These are phyloP conservation scores for Diloba caeruleocephala DNA, from an alignment of 2,888 invertebrate species.

Conservation along the genomic window DNA sequence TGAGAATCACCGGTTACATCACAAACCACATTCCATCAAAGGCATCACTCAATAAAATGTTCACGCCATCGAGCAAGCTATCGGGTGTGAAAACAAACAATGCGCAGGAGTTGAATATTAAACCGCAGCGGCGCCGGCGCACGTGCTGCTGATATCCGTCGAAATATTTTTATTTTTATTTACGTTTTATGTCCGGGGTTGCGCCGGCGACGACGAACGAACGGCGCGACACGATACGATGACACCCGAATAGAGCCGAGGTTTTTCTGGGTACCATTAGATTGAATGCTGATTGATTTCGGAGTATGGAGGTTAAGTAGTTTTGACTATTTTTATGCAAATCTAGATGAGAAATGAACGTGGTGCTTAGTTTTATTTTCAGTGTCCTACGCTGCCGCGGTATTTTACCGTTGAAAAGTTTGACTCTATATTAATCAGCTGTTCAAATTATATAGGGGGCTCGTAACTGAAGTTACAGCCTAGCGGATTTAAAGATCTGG, in stretches of 20 bases:
- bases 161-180: slow-evolving; percentile 83
- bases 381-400: background rate
- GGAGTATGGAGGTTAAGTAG: slow-evolving; percentile 22
- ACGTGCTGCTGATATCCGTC: slow-evolving; percentile 78
- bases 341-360: slow-evolving; percentile 4
- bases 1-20: slow-evolving; percentile 60
- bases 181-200: slow-evolving; percentile 72
- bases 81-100: slow-evolving; percentile 80
- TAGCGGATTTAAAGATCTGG: no score
- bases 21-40: slow-evolving; percentile 61
- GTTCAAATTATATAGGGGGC: no score
- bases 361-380: background rate
- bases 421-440: no score
- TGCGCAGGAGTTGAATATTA: slow-evolving; percentile 80
- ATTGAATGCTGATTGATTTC: slow-evolving; percentile 49
- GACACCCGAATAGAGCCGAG: slow-evolving; percentile 43
- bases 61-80: slow-evolving; percentile 71
- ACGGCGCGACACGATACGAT: slow-evolving; percentile 45
- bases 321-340: slow-evolving; percentile 20
- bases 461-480: no score
- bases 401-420: no score
- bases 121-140: slow-evolving; percentile 75
- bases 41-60: slow-evolving; percentile 75
- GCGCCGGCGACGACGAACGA: slow-evolving; percentile 46
- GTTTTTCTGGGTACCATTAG: slow-evolving; percentile 51